A percentile compares a stretch with the other conserved stretches of the same genome.
These are phyloP conservation scores for Eupithecia exiguata DNA, from an alignment of 2,888 invertebrate species.

Conservation along the genomic window DNA sequence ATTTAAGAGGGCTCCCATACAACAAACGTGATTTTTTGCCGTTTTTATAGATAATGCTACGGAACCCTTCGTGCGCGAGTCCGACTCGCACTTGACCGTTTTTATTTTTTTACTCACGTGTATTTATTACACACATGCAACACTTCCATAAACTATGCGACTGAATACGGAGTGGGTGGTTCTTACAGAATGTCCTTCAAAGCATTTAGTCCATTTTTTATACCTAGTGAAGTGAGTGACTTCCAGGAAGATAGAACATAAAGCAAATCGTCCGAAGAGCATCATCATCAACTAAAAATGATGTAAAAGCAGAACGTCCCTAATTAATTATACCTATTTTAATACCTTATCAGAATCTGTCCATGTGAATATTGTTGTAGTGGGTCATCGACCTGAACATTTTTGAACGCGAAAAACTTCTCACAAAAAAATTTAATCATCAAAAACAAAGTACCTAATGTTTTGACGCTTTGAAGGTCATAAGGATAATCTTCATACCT, in stretches of 20 bases:
- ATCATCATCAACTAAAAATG: not conserved
- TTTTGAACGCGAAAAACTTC: not conserved
- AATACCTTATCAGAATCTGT: not conserved
- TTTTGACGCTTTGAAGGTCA: not conserved
- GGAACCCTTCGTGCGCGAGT: too few relatives aligned
- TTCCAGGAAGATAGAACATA: not conserved
- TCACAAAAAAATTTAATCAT: not conserved
- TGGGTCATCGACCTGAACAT: not conserved
- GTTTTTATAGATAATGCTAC: too few relatives aligned
- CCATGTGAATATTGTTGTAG: not conserved
- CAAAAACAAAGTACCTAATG: not conserved
- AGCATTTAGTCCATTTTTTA: not conserved
- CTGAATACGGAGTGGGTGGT: not conserved
- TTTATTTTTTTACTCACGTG: too few relatives aligned
- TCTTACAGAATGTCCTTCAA: not conserved
- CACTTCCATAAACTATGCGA: not conserved
- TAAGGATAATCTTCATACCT: constrained; percentile 17
- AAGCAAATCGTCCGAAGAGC: not conserved
- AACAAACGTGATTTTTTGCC: too few relatives aligned
- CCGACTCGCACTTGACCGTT: too few relatives aligned
- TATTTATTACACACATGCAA: not conserved
- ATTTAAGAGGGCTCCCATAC: too few relatives aligned
- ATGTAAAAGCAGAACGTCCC: not conserved
- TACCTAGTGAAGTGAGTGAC: not conserved
- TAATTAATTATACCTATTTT: not conserved